A percentile compares a stretch with the other conserved stretches of the same genome.
phyloP scores from a whole-genome alignment of 2,797 vertebrate genomes.

The Coregonus ussuriensis region DNA sequence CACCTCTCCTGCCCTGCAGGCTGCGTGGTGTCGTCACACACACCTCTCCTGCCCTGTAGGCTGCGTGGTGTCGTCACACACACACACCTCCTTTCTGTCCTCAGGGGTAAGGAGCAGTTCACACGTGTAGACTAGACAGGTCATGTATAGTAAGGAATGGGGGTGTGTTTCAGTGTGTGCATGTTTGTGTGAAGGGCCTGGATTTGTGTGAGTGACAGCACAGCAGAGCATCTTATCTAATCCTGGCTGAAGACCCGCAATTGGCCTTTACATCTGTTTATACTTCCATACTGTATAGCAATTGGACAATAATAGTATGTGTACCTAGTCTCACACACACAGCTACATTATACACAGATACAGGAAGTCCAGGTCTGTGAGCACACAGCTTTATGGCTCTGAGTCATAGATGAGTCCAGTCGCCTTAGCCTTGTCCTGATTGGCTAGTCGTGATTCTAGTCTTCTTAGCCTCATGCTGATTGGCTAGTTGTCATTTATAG shows the following conservation, averaged over 20 bases:
- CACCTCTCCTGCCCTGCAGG: no score
- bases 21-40: no score
- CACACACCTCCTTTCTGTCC: no score
- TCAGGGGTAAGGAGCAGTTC: no score
- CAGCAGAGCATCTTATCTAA: slow-evolving; percentile 50
- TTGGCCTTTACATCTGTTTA: slow-evolving; percentile 53
- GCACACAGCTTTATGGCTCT: slow-evolving; percentile 45
- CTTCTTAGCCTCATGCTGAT: slow-evolving; percentile 28
- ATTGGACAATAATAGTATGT: not conserved
- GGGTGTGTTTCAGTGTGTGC: not conserved
- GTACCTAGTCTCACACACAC: not conserved
- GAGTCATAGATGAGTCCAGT: slow-evolving; percentile 42
- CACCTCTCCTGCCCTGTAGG: no score
- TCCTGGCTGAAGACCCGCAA: slow-evolving; percentile 62
- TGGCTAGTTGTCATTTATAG: slow-evolving; percentile 41
- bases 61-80: no score
- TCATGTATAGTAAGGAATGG: not conserved
- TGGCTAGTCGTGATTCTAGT: no score
- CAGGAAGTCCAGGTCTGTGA: slow-evolving; percentile 58
- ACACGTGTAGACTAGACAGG: no score
- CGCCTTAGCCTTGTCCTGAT: not conserved
- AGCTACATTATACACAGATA: slow-evolving; percentile 29
- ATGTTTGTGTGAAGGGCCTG: no score
- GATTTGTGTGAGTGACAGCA: slow-evolving; percentile 15
- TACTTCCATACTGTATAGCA: slow-evolving; percentile 23